Evolutionary conservation across 2,888 invertebrate genomes (phyloP), one percentile per base, ranked within the genome.

Genomic region (Cheilosia urbana): DNA sequence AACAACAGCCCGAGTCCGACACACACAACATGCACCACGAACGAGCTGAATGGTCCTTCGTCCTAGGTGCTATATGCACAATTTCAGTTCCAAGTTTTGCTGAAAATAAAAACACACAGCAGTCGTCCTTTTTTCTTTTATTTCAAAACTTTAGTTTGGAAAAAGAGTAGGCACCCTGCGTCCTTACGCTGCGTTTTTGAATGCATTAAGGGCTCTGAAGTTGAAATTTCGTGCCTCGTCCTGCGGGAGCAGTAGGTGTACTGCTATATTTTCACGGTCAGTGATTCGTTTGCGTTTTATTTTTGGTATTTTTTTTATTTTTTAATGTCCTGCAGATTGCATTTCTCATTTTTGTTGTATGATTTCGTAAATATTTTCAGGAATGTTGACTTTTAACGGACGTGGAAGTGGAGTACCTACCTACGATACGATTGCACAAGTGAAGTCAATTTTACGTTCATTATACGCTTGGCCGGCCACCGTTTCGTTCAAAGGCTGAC

Each of bases 241-340:
- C 42, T 24, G 24, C 17, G 49, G 42, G 60, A 13, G 47, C 27
- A 15, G 21, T 7, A 66, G 24, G 63, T 17, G 27, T 55, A 69
- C 34, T 62, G 53, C 47, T 45, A 45, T 69, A 62, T 68, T 60
- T 77, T 77, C 76, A 76, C 66, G 76, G 76, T 76, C 76, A 76
- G 63, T 37, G 58, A 66, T 58, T 66, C 58, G 66, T 60, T 76
- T 60, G 53, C 37, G 68, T 27, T 45, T 68, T 68, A 42, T 77
- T 68, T 19, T 45, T 62, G n/a, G n/a, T n/a, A n/a, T 68, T 42
- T 77, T 60, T 0, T 27, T 1, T 27, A 6, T 27, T 77, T 66
- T 49, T 66, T 53, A 77, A 68, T 68, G 62, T 77, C 76, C 60
- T 62, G 68, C 53, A 68, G 76, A 68, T 68, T 76, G 60, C 66